These are phyloP conservation scores for Spisula solida DNA, from an alignment of 2,888 invertebrate species.

Conservation along the genomic window DNA sequence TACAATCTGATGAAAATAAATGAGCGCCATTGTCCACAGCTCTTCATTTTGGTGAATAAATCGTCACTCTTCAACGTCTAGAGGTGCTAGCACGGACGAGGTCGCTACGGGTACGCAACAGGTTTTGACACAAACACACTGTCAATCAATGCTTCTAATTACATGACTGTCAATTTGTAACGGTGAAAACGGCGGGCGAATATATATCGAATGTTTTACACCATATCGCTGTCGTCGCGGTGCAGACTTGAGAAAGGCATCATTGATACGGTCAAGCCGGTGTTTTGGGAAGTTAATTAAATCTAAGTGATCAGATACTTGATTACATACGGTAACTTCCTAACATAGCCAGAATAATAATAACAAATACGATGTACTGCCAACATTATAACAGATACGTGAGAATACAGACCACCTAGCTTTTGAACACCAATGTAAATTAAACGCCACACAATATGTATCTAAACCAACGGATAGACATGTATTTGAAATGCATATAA, in stretches of 20 bases:
- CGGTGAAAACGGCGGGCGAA: not conserved
- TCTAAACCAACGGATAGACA: too few relatives aligned
- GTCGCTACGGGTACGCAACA: not conserved
- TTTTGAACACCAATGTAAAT: too few relatives aligned
- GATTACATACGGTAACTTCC: not conserved
- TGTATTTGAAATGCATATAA: too few relatives aligned
- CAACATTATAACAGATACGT: too few relatives aligned
- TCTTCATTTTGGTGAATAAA: not conserved
- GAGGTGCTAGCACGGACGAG: not conserved
- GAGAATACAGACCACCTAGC: too few relatives aligned
- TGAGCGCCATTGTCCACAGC: not conserved
- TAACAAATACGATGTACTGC: too few relatives aligned
- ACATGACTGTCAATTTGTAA: conserved; percentile 7
- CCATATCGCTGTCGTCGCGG: conserved; percentile 7
- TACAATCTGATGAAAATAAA: not conserved
- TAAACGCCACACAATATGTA: too few relatives aligned
- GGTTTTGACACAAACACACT: not conserved
- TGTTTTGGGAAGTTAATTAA: not conserved
- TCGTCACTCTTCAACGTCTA: not conserved
- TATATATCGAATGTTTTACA: not conserved
- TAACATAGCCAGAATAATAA: not conserved
- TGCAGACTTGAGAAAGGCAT: not conserved
- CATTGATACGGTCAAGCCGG: not conserved
- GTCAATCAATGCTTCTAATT: conserved; percentile 11
- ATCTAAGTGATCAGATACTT: not conserved